Evolutionary conservation across 2,888 invertebrate genomes (phyloP).

Genomic region (Diplolepis rosae): DNA sequence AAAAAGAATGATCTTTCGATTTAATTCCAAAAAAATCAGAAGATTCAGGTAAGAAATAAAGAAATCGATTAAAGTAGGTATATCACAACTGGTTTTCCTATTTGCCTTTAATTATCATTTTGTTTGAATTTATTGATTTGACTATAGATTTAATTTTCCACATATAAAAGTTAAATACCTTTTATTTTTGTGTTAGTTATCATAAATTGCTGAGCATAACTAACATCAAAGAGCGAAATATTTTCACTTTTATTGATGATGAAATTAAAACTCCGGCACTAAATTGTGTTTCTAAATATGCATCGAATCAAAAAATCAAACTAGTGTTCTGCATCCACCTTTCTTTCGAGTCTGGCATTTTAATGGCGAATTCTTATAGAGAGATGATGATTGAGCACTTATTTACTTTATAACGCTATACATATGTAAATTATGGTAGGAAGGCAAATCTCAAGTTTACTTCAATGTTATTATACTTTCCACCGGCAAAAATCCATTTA

Average conservation of each 20-base stretch:
- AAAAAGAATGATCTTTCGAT: no score
- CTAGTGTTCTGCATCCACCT: background rate
- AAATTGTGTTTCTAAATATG: background rate
- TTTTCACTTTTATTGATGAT: background rate
- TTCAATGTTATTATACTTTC: slow-evolving; percentile 22
- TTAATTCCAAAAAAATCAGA: no score
- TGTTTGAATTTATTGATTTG: no score
- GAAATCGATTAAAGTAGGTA: no score
- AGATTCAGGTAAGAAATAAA: no score
- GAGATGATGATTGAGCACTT: slow-evolving; percentile 27
- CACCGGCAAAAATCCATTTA: slow-evolving; percentile 22
- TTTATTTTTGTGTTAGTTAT: no score
- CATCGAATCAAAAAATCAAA: background rate
- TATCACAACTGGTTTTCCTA: no score
- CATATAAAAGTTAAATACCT: no score
- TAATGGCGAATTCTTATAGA: slow-evolving; percentile 14
- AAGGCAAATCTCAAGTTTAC: background rate
- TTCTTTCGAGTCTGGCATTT: slow-evolving; percentile 7
- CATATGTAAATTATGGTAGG: background rate
- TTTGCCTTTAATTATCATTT: no score
- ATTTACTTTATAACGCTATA: slow-evolving; percentile 9
- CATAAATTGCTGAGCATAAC: no score
- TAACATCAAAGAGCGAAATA: background rate
- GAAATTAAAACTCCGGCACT: background rate
- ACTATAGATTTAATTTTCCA: no score